Conservation (phyloP, 2,113 vertebrate genomes). For the Perca schrenkii region DNA sequence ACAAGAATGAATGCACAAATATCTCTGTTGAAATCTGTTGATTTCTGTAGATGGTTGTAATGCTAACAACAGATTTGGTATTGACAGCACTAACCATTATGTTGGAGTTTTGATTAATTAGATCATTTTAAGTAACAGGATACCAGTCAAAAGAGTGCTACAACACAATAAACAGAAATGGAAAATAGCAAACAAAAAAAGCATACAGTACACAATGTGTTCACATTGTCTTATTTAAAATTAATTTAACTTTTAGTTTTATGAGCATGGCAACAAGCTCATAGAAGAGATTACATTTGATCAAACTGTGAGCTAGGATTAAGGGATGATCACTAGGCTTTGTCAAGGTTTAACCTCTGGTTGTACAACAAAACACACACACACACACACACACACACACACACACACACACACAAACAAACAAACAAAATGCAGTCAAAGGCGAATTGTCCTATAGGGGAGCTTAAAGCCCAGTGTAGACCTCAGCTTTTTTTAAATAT, state of each 20-base stretch:
- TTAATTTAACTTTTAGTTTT: no score
- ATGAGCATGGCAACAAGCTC: constrained; percentile 11
- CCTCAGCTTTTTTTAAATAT: constrained; percentile 4
- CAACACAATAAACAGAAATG: neutral
- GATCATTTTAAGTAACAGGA: neutral
- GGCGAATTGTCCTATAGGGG: neutral
- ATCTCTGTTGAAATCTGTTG: neutral
- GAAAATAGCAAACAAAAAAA: neutral
- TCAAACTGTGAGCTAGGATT: constrained; percentile 42
- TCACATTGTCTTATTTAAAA: neutral
- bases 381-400: neutral
- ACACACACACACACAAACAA: no score
- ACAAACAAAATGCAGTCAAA: neutral
- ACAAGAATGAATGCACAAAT: neutral
- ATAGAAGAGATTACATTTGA: constrained; percentile 37
- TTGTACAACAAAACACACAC: constrained; percentile 16
- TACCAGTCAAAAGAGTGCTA: neutral
- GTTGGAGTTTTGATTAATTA: neutral
- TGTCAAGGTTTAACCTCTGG: constrained; percentile 54
- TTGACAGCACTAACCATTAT: neutral
- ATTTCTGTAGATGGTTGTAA: neutral
- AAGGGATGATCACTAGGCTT: constrained; percentile 43
- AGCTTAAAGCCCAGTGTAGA: neutral
- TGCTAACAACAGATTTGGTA: neutral
- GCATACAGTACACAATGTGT: neutral